Evolutionary conservation across 2,888 invertebrate genomes (phyloP), one percentile per base, ranked within the genome.

Genomic region (Argynnis bischoffii): DNA sequence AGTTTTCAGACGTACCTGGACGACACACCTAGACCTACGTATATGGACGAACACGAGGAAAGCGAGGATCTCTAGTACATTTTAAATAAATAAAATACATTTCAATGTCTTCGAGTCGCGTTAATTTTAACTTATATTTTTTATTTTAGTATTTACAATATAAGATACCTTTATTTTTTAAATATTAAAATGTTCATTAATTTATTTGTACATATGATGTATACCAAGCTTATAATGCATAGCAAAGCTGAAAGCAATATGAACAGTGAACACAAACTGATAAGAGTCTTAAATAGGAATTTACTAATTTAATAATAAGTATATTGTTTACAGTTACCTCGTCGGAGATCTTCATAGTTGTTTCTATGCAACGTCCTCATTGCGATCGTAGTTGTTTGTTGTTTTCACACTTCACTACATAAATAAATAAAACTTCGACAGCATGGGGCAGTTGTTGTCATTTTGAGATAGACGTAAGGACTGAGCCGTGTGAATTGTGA

Each of bases 331-430:
- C 18, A 61, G 35, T 53, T n/a, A 61, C 61, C 61, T 61, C 64
- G 41, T 69, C 75, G 70, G 13, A 84, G 77, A 67, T 76, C 76
- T 71, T 84, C 82, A 60, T 84, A 85, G 14, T 76, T 77, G 16
- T 63, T 63, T 47, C 73, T 73, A 16, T 55, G 50, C 53, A 69
- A 63, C 54, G 35, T 64, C 41, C 71, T 71, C 63, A 74, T 59
- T 35, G 73, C 71, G 53, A 72, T 70, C 81, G 81, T 81, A 63
- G 46, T 53, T 54, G n/a, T 51, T 65, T 63, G 46, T 53, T 54
- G n/a, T 51, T 65, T 63, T 48, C 31, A 21, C 63, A 73, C 67
- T 57, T 48, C 56, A 67, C 55, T 54, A 21, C 46, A 26, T 46
- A 55, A 41, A 67, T 55, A n/a, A 13, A 35, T 46, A 35, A 67